Base-by-base conservation (phyloP, 2,113 vertebrate species). In the Chunga burmeisteri region DNA sequence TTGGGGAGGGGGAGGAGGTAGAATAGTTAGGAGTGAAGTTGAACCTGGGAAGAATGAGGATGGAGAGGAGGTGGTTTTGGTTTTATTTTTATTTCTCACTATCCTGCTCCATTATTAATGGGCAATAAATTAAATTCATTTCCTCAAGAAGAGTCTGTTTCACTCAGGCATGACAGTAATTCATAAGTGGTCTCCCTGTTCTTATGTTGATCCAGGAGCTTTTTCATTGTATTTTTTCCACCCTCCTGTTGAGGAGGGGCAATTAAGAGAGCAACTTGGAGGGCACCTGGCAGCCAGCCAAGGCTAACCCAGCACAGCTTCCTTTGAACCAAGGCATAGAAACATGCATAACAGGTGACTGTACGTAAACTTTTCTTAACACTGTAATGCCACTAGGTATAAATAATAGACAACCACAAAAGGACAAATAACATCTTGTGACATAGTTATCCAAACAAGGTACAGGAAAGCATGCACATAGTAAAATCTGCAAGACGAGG, bases 171-270 rank as follows among this genome's bases (percentile, higher is more conserved):
- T 55, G 47, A 50, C 49, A 50, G 5, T 42, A 38, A 78, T 58
- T 77, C 2, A 0, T 63, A 38, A 81, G 12, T 34, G 26, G 17
- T 68, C 6, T 63, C 29, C 15, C 8, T 53, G 23, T 36, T 23
- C 11, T 87, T 85, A 23, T 34, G 52, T 72, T 3, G 2, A 30
- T 46, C 44, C 44, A n/a, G 4, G 2, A 78, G 25, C 0, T 11
- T 84, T 67, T 81, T 77, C 16, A 32, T 16, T 40, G 3, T 40
- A 36, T 81, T 88, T 87, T 88, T 15, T 78, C n/a, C n/a, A 29
- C 17, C 6, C 6, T 62, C 7, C 5, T 22, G 3, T 32, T 36
- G 20, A 72, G 11, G 19, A 67, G 11, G 1, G 2, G 0, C 1
- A 4, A 81, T 49, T 81, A 58, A 58, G 17, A 49, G 7, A 63